Evolutionary conservation across 1,140 invertebrate genomes (phyloP), one percentile per base, ranked within the genome.

Genomic region (Lysiphlebus fabarum): DNA sequence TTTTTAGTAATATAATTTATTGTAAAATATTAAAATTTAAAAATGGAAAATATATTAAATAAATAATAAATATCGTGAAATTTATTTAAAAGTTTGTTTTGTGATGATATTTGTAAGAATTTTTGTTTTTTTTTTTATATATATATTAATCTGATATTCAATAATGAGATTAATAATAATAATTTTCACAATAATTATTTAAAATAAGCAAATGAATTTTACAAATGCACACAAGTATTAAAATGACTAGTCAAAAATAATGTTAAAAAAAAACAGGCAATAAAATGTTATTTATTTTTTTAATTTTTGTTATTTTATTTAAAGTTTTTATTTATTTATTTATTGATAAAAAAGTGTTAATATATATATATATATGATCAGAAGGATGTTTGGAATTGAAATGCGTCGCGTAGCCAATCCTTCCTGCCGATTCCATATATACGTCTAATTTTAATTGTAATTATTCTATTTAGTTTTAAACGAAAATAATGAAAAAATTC

Each of bases 391-490:
- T 54, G 60, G 50, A 62, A 58, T 62, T 62, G 55, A 56, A 59
- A 59, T 53, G 61, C 57, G 45, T 59, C 42, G 57, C 55, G 48
- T 53, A 58, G 61, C 51, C 56, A 59, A 63, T 65, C 60, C 57
- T 65, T 62, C 63, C 61, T 60, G 63, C 60, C 63, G 59, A 62
- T 62, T 62, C 60, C 58, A 61, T 48, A 43, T 60, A 41, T 53
- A 56, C 56, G 45, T 61, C 56, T 64, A 64, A 41, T 62, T 56
- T 54, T 65, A 58, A 53, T 38, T 17, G 48, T 56, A 60, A 58
- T 37, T 43, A 63, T 58, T 63, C 55, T 60, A 57, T 11, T 43
- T 60, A 55, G 54, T 12, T 54, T 6, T 62, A 57, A 59, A 60
- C 55, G 17, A 50, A 55, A 17, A 47, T n/a, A n/a, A n/a, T n/a